These are phyloP conservation scores for Sinohyriopsis cumingii DNA, from an alignment of 2,888 invertebrate genomes.

Conservation along the genomic window DNA sequence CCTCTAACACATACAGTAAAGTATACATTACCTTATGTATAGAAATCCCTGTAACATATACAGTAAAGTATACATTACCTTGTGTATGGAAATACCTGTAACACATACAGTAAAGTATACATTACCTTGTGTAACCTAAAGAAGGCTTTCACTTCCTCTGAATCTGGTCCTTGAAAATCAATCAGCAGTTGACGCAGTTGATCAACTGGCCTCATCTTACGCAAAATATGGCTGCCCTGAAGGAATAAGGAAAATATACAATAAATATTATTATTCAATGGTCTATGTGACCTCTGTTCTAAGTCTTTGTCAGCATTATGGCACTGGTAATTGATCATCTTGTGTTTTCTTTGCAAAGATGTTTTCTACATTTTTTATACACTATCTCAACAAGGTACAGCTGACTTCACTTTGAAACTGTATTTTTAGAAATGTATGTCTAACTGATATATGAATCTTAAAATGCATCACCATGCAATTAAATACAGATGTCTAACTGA, in stretches of 20 bases:
- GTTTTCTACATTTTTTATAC: too few relatives aligned
- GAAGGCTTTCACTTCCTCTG: constrained; percentile 87
- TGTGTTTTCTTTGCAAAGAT: not conserved
- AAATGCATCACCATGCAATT: too few relatives aligned
- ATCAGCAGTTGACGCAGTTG: constrained; percentile 86
- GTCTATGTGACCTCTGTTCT: constrained; percentile 81
- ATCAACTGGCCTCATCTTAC: constrained; percentile 90
- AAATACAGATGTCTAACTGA: too few relatives aligned
- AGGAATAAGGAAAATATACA: constrained; percentile 13
- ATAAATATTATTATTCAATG: not conserved
- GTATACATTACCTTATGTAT: too few relatives aligned
- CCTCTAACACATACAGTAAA: too few relatives aligned
- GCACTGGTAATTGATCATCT: not conserved
- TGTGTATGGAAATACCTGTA: too few relatives aligned
- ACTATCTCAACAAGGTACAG: too few relatives aligned
- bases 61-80: too few relatives aligned
- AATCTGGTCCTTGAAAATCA: constrained; percentile 89
- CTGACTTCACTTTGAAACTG: too few relatives aligned
- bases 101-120: not conserved
- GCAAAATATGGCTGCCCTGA: constrained; percentile 85
- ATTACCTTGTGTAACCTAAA: constrained; percentile 82
- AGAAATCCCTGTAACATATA: too few relatives aligned
- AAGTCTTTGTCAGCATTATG: not conserved
- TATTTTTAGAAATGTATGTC: too few relatives aligned
- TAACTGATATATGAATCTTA: too few relatives aligned